phyloP scores from a whole-genome alignment of 2,797 vertebrate genomes.

The Anabacerthia variegaticeps region DNA sequence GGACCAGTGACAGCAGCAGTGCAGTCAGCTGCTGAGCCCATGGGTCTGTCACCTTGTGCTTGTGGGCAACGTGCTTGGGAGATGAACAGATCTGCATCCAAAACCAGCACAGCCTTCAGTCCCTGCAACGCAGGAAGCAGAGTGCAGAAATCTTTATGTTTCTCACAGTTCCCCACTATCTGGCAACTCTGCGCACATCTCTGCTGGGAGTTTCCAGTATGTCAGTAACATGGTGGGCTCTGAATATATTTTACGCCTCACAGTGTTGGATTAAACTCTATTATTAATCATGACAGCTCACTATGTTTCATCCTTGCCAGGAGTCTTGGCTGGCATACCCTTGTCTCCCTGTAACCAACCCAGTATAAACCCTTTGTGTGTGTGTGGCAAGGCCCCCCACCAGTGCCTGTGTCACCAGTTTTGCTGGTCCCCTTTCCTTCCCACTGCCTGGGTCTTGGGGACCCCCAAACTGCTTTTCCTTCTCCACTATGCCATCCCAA shows the following conservation, averaged over 20 bases:
- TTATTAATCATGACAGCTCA: slow-evolving; percentile 37
- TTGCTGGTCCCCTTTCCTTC: not conserved
- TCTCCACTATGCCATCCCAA: not conserved
- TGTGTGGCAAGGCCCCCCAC: not conserved
- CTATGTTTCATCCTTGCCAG: slow-evolving; percentile 1
- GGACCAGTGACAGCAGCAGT: not conserved
- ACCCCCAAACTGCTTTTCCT: not conserved
- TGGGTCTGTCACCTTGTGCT: not conserved
- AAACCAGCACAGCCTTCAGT: not conserved
- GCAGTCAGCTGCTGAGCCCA: not conserved
- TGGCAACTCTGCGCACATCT: not conserved
- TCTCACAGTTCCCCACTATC: not conserved
- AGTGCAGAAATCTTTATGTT: not conserved
- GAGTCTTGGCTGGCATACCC: not conserved
- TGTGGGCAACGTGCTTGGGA: rapidly evolving
- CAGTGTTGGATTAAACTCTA: not conserved
- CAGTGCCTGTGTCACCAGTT: not conserved
- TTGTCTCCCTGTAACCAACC: not conserved
- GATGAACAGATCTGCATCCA: not conserved
- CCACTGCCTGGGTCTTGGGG: not conserved
- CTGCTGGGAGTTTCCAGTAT: rapidly evolving
- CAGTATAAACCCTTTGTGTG: not conserved
- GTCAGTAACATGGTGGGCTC: not conserved
- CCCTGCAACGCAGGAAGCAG: rapidly evolving
- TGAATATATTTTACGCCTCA: slow-evolving; percentile 18